phyloP scores from a whole-genome alignment of 1,140 invertebrate species.

The Polypedilum pembai region DNA sequence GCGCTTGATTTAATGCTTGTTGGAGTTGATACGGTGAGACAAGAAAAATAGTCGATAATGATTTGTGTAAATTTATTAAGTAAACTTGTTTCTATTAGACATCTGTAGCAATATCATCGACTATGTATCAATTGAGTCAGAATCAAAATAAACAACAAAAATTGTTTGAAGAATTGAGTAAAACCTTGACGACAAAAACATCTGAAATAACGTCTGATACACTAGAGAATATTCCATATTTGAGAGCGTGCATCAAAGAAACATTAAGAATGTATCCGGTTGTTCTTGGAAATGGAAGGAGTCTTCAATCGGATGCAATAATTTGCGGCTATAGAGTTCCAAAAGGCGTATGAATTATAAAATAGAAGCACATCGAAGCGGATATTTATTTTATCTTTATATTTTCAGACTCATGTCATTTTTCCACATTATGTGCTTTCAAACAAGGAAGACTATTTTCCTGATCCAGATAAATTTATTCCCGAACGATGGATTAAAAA shows the following conservation, averaged over 20 bases:
- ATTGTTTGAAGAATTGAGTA: conserved; percentile 61
- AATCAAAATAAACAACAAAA: conserved; percentile 66
- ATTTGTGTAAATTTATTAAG: neutral
- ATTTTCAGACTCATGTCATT: conserved; percentile 65
- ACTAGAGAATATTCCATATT: conserved; percentile 64
- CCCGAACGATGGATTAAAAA: conserved; percentile 70
- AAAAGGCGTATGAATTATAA: conserved; percentile 64
- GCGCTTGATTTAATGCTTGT: conserved; percentile 78
- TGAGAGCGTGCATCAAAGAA: conserved; percentile 85
- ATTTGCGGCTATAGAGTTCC: conserved; percentile 78
- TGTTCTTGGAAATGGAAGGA: conserved; percentile 76
- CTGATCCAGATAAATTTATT: conserved; percentile 54
- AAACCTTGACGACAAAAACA: conserved; percentile 49
- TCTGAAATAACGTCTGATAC: conserved; percentile 53
- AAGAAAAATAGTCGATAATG: neutral
- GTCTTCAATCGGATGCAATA: conserved; percentile 66
- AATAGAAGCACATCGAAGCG: neutral
- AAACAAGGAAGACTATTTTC: conserved; percentile 64
- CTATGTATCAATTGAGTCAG: conserved; percentile 69
- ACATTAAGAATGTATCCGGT: conserved; percentile 80
- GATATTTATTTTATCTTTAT: neutral
- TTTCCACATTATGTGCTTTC: conserved; percentile 76
- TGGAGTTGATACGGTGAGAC: conserved; percentile 73
- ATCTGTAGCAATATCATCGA: conserved; percentile 66
- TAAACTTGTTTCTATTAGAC: conserved; percentile 54